Evolutionary conservation across 2,888 invertebrate species (phyloP).

Genomic region (Rotaria socialis): DNA sequence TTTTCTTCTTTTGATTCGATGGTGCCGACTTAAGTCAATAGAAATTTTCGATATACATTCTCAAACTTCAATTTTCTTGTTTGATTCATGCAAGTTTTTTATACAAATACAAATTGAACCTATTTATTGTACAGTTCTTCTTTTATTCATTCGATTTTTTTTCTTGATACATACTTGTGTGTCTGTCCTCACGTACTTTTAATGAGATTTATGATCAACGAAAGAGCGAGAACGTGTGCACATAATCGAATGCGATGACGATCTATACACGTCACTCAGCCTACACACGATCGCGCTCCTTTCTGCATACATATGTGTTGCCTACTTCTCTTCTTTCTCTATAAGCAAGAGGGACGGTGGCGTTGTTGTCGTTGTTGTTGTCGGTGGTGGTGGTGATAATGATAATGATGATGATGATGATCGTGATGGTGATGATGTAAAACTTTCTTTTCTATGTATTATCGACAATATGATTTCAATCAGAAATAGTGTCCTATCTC

Average conservation of each 20-base stretch:
- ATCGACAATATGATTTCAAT: neutral
- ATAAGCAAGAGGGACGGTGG: neutral
- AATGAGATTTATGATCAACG: constrained; percentile 18
- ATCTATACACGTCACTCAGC: neutral
- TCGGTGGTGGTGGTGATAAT: no score
- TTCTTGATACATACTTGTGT: neutral
- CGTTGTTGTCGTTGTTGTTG: no score
- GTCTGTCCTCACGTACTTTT: neutral
- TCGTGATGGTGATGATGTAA: neutral
- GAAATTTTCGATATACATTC: neutral
- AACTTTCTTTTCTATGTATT: neutral
- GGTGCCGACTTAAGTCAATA: neutral
- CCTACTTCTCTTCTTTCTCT: neutral
- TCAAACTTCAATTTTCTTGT: neutral
- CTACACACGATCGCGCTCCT: neutral
- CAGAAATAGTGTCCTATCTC: neutral
- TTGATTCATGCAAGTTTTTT: neutral
- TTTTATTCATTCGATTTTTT: neutral
- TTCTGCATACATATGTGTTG: neutral
- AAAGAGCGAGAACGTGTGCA: neutral
- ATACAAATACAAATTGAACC: neutral
- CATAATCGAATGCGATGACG: neutral
- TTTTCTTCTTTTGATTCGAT: neutral
- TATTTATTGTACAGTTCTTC: neutral
- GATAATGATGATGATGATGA: neutral